Evolutionary conservation across 1,140 invertebrate genomes (phyloP).

Genomic region (Paraescarpia echinospica): DNA sequence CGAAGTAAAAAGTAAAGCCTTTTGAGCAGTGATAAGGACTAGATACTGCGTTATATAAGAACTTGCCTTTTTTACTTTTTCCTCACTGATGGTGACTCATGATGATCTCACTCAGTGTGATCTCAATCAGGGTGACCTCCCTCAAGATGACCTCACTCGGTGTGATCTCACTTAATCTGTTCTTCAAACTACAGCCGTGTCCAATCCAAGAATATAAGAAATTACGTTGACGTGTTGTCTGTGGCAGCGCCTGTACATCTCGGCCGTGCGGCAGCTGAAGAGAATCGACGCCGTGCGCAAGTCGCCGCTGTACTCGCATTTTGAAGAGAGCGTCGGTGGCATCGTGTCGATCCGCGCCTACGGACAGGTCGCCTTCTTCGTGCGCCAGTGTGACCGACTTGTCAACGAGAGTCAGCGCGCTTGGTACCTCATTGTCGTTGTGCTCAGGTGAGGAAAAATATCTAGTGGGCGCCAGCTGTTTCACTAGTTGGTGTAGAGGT

Average conservation of each 20-base stretch:
- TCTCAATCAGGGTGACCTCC: no score
- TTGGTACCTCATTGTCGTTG: constrained; percentile 27
- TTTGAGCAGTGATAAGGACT: no score
- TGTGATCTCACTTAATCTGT: no score
- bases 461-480: background rate
- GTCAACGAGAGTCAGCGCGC: constrained; percentile 29
- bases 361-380: constrained; percentile 29
- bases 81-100: no score
- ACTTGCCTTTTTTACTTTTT: no score
- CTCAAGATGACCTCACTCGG: no score
- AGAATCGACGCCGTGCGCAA: constrained; percentile 25
- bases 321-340: constrained; percentile 60
- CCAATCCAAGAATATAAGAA: background rate
- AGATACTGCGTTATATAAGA: no score
- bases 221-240: background rate
- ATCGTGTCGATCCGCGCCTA: constrained; percentile 38
- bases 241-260: constrained; percentile 26
- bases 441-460: background rate
- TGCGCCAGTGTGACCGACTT: constrained; percentile 26
- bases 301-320: constrained; percentile 26
- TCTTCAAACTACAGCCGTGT: no score
- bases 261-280: constrained; percentile 24
- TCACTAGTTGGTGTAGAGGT: background rate
- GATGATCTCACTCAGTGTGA: no score
- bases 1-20: no score